Percentiles rank a stretch among this genome's conserved stretches.
Evolutionary conservation across 2,888 invertebrate genomes (phyloP).

Genomic region (Melikaiella ostensackeni): DNA sequence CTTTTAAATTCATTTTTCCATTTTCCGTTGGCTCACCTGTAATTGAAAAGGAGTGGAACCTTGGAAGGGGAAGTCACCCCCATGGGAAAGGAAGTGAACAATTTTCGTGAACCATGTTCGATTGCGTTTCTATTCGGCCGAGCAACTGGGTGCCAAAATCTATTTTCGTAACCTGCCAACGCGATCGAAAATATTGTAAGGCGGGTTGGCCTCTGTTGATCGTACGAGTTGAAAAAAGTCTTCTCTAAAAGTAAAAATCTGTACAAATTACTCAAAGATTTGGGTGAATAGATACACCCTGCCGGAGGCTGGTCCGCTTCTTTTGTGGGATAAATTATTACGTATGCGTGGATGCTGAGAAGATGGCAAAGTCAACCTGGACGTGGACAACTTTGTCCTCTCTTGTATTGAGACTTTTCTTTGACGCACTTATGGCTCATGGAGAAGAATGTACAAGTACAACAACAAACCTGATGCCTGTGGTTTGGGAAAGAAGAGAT

Average conservation of each 20-base stretch:
- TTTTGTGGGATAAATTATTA: conserved; percentile 67
- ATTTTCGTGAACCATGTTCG: conserved; percentile 41
- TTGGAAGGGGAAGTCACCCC: not conserved
- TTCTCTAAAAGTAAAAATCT: conserved; percentile 2
- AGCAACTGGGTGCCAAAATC: conserved; percentile 48
- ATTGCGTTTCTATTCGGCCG: conserved; percentile 47
- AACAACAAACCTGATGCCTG: conserved; percentile 38
- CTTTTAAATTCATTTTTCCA: not conserved
- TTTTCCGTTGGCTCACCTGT: not conserved
- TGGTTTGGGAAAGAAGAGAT: conserved; percentile 37
- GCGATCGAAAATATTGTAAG: conserved; percentile 52
- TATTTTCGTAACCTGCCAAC: conserved; percentile 55
- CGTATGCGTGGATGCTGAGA: conserved; percentile 52
- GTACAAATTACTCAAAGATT: conserved; percentile 38
- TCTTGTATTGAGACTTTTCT: conserved; percentile 32
- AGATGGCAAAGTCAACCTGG: conserved; percentile 34
- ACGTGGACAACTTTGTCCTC: conserved; percentile 36
- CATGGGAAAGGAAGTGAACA: conserved; percentile 53
- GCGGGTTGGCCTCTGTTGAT: conserved; percentile 43
- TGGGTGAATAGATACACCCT: conserved; percentile 57
- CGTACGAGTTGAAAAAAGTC: conserved; percentile 11
- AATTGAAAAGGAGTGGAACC: not conserved
- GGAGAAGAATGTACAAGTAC: conserved; percentile 34
- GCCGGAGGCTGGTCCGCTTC: conserved; percentile 56
- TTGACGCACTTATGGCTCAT: conserved; percentile 20